phyloP scores from a whole-genome alignment of 2,888 invertebrate genomes.

The Stenurella melanura region DNA sequence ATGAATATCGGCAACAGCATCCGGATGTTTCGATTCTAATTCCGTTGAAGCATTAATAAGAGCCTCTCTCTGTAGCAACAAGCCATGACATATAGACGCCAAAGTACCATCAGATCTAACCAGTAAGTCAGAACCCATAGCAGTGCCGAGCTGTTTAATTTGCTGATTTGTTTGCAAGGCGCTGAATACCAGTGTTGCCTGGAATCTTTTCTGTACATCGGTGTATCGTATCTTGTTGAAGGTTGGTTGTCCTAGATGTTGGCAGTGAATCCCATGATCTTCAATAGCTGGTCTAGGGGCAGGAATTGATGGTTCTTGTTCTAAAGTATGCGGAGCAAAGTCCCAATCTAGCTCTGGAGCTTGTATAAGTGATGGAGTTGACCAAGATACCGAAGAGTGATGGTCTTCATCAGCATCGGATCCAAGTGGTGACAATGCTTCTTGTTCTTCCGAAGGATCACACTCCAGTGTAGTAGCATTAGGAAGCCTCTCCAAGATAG shows the following conservation, averaged over 20 bases:
- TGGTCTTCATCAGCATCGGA: not conserved
- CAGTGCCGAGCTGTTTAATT: too few species aligned
- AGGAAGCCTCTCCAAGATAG: not conserved
- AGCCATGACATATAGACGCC: too few species aligned
- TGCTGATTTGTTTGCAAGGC: too few species aligned
- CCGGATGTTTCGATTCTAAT: too few species aligned
- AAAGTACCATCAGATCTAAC: too few species aligned
- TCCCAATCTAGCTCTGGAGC: conserved; percentile 19
- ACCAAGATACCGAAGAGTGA: conserved; percentile 8
- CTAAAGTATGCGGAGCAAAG: conserved; percentile 32
- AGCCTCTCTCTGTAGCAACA: too few species aligned
- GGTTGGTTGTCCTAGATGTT: conserved; percentile 27
- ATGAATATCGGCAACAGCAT: too few species aligned
- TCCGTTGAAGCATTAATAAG: too few species aligned
- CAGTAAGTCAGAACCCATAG: too few species aligned
- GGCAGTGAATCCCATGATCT: conserved; percentile 39
- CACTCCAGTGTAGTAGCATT: not conserved
- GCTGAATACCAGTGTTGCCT: conserved; percentile 19
- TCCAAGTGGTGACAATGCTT: not conserved
- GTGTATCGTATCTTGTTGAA: conserved; percentile 39
- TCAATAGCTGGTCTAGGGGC: conserved; percentile 36
- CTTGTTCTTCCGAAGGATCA: not conserved
- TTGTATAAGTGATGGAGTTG: not conserved
- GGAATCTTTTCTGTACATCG: conserved; percentile 41
- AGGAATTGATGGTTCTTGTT: conserved; percentile 39